Evolutionary conservation across 1,140 invertebrate species (phyloP).

Genomic region (Drosophila melanogaster): Release_6_plus_ISO1_MT NT_033777.3:31059501-31060000

Average conservation of each 20-base stretch:
- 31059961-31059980: constrained; percentile 4
- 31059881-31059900: no score
- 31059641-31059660: constrained; percentile 43
- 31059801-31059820: constrained; percentile 53
- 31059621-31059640: constrained; percentile 7
- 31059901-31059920: neutral
- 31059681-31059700: constrained; percentile 18
- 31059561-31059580: constrained; percentile 56
- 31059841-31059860: constrained; percentile 6
- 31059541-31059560: constrained; percentile 57
- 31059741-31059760: constrained; percentile 56
- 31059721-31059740: constrained; percentile 6
- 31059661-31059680: constrained; percentile 47
- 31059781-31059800: constrained; percentile 62
- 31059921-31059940: neutral
- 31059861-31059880: no score
- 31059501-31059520: constrained; percentile 17
- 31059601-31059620: constrained; percentile 9
- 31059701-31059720: neutral
- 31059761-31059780: constrained; percentile 42
- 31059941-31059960: constrained; percentile 1
- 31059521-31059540: constrained; percentile 42
- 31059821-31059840: constrained; percentile 33
- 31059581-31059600: constrained; percentile 40
- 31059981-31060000: constrained; percentile 2